phyloP scores from a whole-genome alignment of 2,888 invertebrate genomes.

The Machimus atricapillus region DNA sequence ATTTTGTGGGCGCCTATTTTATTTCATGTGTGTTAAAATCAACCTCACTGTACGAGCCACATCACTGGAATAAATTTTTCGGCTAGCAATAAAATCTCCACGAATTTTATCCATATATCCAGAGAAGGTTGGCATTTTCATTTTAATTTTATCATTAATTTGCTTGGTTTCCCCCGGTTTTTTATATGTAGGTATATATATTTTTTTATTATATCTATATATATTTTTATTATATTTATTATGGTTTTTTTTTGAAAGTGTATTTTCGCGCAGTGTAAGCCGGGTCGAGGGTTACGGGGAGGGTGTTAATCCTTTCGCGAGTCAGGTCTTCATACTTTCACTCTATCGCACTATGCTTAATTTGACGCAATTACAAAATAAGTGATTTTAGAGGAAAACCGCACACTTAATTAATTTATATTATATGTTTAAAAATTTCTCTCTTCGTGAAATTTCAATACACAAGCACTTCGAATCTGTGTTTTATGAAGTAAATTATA shows the following conservation, averaged over 20 bases:
- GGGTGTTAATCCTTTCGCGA: not conserved
- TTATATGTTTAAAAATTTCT: not conserved
- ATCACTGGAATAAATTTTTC: not conserved
- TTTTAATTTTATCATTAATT: not conserved
- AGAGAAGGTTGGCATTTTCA: not conserved
- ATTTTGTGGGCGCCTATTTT: not conserved
- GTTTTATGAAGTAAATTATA: not conserved
- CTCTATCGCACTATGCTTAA: not conserved
- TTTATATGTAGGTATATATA: not conserved
- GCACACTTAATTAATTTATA: not conserved
- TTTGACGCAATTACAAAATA: not conserved
- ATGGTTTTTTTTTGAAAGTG: not conserved
- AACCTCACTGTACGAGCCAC: not conserved
- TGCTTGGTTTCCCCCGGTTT: not conserved
- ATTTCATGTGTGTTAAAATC: not conserved
- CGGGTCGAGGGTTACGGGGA: not conserved
- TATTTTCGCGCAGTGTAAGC: not conserved
- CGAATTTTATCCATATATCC: not conserved
- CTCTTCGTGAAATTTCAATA: not conserved
- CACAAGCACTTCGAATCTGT: not conserved
- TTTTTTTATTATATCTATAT: not conserved
- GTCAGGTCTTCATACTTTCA: not conserved
- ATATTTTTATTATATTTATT: not conserved
- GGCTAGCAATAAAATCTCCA: not conserved
- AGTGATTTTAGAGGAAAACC: not conserved